These are phyloP conservation scores for Scleropages formosus DNA, from an alignment of 2,797 vertebrate species.

Conservation along the genomic window DNA sequence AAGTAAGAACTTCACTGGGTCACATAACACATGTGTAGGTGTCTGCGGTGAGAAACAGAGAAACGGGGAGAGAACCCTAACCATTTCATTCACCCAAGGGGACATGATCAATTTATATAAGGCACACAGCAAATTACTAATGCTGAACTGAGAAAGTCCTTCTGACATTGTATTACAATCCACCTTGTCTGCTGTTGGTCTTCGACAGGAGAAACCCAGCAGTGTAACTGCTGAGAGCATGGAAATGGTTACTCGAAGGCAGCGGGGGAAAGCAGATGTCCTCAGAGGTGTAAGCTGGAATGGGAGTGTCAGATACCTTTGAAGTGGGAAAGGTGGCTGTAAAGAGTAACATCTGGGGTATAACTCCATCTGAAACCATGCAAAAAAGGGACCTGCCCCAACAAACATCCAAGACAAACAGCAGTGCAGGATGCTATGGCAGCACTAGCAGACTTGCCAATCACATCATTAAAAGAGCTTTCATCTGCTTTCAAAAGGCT, in stretches of 20 bases:
- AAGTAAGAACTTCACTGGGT: no score
- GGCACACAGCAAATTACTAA: no score
- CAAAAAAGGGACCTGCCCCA: neutral
- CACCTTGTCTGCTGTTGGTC: no score
- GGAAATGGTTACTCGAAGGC: no score
- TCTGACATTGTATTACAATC: no score
- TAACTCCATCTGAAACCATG: neutral
- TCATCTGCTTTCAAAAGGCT: neutral
- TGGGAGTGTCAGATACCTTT: neutral
- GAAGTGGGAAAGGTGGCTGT: neutral
- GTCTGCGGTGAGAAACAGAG: no score
- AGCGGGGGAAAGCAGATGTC: no score
- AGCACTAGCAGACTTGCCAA: neutral
- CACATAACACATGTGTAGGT: no score
- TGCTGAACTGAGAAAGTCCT: no score
- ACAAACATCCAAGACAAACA: conserved; percentile 13
- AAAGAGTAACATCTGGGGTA: neutral
- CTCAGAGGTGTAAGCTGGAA: neutral
- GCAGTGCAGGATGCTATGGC: neutral
- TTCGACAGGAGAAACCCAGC: no score
- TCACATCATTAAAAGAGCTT: neutral
- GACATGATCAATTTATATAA: neutral
- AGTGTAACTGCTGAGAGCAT: no score
- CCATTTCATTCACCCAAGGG: neutral
- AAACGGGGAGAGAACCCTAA: no score